A percentile compares a stretch with the other conserved stretches of the same genome.
phyloP scores from a whole-genome alignment of 1,140 invertebrate species.

The Nasonia vitripennis region DNA sequence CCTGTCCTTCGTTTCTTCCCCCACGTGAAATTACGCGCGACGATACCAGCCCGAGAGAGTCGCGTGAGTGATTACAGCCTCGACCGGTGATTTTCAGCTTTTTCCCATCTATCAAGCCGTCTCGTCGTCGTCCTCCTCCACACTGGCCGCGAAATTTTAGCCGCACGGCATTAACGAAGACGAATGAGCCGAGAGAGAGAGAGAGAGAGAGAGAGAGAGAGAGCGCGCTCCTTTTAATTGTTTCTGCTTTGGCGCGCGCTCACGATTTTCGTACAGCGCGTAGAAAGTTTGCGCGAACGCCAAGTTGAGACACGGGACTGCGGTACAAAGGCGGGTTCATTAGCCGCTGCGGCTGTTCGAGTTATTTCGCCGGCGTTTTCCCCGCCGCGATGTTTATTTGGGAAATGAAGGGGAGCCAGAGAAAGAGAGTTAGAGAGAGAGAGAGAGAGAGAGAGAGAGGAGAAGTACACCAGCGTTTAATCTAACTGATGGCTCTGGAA shows the following conservation, averaged over 20 bases:
- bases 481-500: not conserved
- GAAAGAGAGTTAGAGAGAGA: too few species aligned
- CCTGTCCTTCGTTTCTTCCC: not conserved
- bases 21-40: not conserved
- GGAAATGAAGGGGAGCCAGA: not conserved
- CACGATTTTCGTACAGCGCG: not conserved
- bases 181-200: slow-evolving; percentile 48
- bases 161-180: slow-evolving; percentile 53
- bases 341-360: not conserved
- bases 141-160: slow-evolving; percentile 29
- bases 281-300: not conserved
- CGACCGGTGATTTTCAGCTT: slow-evolving; percentile 40
- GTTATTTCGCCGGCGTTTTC: not conserved
- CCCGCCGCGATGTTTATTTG: not conserved
- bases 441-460: not conserved
- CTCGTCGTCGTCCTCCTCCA: not conserved
- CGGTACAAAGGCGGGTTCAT: not conserved
- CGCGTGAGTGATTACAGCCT: slow-evolving; percentile 4
- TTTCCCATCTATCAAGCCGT: slow-evolving; percentile 40
- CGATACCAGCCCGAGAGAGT: not conserved
- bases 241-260: slow-evolving; percentile 44
- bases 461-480: not conserved
- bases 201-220: too few species aligned
- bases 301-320: not conserved
- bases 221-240: slow-evolving; percentile 42